These are phyloP conservation scores for Popillia japonica DNA, from an alignment of 1,140 invertebrate genomes.

Conservation along the genomic window DNA sequence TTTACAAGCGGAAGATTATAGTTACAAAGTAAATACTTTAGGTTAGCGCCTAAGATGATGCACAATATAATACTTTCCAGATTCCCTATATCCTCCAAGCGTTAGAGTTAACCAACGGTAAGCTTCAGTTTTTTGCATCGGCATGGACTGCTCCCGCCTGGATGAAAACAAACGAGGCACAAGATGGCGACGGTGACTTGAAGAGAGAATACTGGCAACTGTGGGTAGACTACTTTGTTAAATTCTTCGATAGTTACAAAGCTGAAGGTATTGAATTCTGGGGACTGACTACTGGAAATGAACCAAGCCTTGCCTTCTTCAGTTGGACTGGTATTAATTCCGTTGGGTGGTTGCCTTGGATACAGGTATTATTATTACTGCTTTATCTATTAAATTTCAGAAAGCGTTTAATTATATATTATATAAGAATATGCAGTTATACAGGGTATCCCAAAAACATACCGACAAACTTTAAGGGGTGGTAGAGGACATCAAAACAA, in stretches of 20 bases:
- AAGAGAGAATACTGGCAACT: slow-evolving; percentile 59
- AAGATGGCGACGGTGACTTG: slow-evolving; percentile 66
- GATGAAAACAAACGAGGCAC: slow-evolving; percentile 88
- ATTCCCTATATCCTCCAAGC: slow-evolving; percentile 44
- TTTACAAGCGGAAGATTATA: slow-evolving; percentile 57
- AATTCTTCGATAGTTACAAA: slow-evolving; percentile 59
- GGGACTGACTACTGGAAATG: slow-evolving; percentile 60
- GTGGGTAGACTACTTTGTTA: slow-evolving; percentile 54
- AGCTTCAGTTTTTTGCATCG: slow-evolving; percentile 61
- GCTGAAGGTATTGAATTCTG: slow-evolving; percentile 56
- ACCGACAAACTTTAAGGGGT: too few species aligned
- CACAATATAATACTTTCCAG: slow-evolving; percentile 39
- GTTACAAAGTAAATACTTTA: neutral
- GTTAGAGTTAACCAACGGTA: slow-evolving; percentile 46
- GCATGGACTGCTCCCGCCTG: slow-evolving; percentile 89
- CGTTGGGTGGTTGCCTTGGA: slow-evolving; percentile 75
- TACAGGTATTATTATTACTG: too few species aligned
- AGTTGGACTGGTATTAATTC: slow-evolving; percentile 68
- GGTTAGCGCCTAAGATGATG: neutral
- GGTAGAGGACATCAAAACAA: too few species aligned
- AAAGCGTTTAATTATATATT: too few species aligned
- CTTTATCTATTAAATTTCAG: too few species aligned
- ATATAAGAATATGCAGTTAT: too few species aligned
- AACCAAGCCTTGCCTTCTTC: slow-evolving; percentile 59
- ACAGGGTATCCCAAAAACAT: too few species aligned